These are phyloP conservation scores for Eupristina koningsbergeri DNA, from an alignment of 1,140 invertebrate genomes.

Conservation along the genomic window DNA sequence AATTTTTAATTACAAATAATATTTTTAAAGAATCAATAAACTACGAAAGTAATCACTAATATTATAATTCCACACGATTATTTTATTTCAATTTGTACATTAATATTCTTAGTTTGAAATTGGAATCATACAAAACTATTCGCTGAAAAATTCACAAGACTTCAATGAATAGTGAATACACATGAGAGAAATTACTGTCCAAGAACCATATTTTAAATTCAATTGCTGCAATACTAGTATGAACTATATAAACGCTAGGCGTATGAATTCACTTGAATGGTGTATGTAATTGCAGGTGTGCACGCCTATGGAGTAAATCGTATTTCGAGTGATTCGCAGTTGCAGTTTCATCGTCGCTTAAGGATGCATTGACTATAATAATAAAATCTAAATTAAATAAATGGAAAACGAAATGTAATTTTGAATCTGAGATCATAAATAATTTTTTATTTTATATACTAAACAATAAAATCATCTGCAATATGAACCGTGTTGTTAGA, in stretches of 20 bases:
- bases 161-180: background rate
- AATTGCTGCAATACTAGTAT: conserved; percentile 1
- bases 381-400: background rate
- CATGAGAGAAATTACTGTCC: conserved; percentile 17
- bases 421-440: background rate
- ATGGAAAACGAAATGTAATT: background rate
- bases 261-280: conserved; percentile 32
- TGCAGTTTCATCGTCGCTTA: conserved; percentile 24
- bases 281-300: conserved; percentile 25
- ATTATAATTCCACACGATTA: too few species aligned
- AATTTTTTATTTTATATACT: background rate
- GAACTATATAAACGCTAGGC: conserved; percentile 21
- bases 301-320: conserved; percentile 8
- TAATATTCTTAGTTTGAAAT: too few species aligned
- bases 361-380: conserved; percentile 24
- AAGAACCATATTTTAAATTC: conserved; percentile 11
- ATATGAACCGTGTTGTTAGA: background rate
- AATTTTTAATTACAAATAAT: too few species aligned
- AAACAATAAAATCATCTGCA: background rate
- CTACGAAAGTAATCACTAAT: too few species aligned
- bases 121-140: background rate
- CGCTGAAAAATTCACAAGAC: background rate
- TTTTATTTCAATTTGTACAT: too few species aligned
- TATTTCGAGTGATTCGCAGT: conserved; percentile 25
- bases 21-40: too few species aligned